Percentiles rank a stretch among this genome's conserved stretches.
phyloP scores from a whole-genome alignment of 2,888 invertebrate genomes.

The Phalera bucephala region DNA sequence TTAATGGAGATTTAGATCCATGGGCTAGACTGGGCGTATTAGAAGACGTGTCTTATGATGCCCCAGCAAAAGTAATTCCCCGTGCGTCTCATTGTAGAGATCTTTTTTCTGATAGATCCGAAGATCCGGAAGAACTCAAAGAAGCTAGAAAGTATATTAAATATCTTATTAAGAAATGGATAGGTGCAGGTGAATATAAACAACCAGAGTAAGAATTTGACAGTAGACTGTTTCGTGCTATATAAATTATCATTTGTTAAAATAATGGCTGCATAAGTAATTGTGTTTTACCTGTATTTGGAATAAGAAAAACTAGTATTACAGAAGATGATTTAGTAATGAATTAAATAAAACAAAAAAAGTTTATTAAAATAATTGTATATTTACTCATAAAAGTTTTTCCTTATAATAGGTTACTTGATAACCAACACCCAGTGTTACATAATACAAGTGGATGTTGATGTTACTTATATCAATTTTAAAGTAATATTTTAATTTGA shows the following conservation, averaged over 20 bases:
- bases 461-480: slow-evolving; percentile 23
- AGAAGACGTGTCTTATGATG: slow-evolving; percentile 62
- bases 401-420: slow-evolving; percentile 74
- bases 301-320: no score
- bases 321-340: slow-evolving; percentile 20
- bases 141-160: slow-evolving; percentile 57
- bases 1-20: slow-evolving; percentile 84
- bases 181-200: slow-evolving; percentile 46
- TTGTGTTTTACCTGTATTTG: no score
- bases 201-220: slow-evolving; percentile 6
- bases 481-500: not conserved
- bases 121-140: slow-evolving; percentile 59
- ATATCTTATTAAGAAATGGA: slow-evolving; percentile 65
- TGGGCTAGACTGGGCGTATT: slow-evolving; percentile 81
- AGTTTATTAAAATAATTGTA: slow-evolving; percentile 58
- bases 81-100: slow-evolving; percentile 61
- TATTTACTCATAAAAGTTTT: slow-evolving; percentile 70
- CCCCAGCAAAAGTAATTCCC: slow-evolving; percentile 60
- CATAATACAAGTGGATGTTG: slow-evolving; percentile 68
- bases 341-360: slow-evolving; percentile 31
- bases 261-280: no score
- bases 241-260: not conserved
- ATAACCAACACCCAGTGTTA: slow-evolving; percentile 76
- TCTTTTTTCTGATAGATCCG: slow-evolving; percentile 46
- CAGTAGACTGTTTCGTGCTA: no score